These are phyloP conservation scores for Melipona bicolor DNA, from an alignment of 2,888 invertebrate species.

Conservation along the genomic window DNA sequence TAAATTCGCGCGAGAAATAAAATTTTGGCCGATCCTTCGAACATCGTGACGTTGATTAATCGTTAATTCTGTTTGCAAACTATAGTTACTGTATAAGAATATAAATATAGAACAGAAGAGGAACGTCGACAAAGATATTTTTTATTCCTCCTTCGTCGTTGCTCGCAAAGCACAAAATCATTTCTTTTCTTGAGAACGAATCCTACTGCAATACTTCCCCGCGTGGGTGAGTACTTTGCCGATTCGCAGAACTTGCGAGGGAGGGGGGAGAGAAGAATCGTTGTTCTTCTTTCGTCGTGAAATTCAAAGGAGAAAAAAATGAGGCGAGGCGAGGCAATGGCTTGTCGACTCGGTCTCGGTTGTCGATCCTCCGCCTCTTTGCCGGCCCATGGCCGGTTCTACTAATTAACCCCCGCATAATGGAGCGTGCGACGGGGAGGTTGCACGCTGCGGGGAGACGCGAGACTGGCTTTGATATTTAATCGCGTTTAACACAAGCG, in stretches of 20 bases:
- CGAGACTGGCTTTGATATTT: conserved; percentile 79
- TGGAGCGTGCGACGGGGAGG: conserved; percentile 49
- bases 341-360: conserved; percentile 22
- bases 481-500: conserved; percentile 79
- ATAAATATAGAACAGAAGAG: no score
- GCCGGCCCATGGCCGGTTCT: conserved; percentile 18
- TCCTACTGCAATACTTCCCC: no score
- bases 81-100: no score
- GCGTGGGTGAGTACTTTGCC: no score
- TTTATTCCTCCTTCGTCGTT: no score
- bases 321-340: conserved; percentile 42
- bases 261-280: not conserved
- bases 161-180: no score
- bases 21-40: no score
- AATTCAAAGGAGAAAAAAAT: not conserved
- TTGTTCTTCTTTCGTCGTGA: conserved; percentile 15
- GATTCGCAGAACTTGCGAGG: not conserved
- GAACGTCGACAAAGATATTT: no score
- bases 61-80: no score
- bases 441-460: conserved; percentile 48
- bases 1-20: no score
- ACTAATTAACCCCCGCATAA: conserved; percentile 66
- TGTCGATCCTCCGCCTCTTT: conserved; percentile 31
- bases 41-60: no score
- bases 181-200: no score